phyloP scores from a whole-genome alignment of 2,113 vertebrate genomes.

The Rattus norvegicus region DNA sequence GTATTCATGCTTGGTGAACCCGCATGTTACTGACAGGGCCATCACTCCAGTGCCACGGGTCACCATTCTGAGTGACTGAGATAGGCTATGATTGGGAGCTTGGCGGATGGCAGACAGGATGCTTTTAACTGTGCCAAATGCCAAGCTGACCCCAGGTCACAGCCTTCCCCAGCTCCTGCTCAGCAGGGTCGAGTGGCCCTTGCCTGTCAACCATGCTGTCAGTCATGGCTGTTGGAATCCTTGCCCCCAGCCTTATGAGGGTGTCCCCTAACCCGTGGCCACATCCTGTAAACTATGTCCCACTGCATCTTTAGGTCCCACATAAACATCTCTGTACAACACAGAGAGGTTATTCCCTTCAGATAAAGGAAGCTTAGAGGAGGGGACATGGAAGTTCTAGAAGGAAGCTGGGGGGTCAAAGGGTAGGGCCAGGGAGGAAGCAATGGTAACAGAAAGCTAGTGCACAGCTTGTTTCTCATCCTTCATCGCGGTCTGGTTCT shows the following conservation, averaged over 20 bases:
- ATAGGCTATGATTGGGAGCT: not conserved
- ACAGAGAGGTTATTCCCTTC: not conserved
- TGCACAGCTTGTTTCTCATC: fast-evolving
- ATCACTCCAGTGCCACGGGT: not conserved
- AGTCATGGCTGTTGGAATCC: not conserved
- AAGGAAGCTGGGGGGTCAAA: not conserved
- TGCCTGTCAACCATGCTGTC: not conserved
- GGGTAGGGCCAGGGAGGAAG: not conserved
- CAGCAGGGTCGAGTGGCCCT: not conserved
- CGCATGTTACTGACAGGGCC: not conserved
- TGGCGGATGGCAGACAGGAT: not conserved
- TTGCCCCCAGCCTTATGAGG: not conserved
- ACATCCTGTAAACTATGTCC: too few relatives aligned
- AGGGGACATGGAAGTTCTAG: not conserved
- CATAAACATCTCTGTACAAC: not conserved
- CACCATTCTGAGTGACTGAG: not conserved
- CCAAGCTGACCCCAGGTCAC: fast-evolving
- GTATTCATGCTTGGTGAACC: not conserved
- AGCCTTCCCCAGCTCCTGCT: not conserved
- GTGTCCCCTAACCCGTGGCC: not conserved
- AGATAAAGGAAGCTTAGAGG: not conserved
- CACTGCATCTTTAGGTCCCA: not conserved
- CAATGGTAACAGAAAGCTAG: not conserved
- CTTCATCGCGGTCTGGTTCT: not conserved
- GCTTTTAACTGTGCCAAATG: too few relatives aligned